Evolutionary conservation across 2,888 invertebrate species (phyloP), one percentile per base, ranked within the genome.

Genomic region (Apomyelois bistriatella): DNA sequence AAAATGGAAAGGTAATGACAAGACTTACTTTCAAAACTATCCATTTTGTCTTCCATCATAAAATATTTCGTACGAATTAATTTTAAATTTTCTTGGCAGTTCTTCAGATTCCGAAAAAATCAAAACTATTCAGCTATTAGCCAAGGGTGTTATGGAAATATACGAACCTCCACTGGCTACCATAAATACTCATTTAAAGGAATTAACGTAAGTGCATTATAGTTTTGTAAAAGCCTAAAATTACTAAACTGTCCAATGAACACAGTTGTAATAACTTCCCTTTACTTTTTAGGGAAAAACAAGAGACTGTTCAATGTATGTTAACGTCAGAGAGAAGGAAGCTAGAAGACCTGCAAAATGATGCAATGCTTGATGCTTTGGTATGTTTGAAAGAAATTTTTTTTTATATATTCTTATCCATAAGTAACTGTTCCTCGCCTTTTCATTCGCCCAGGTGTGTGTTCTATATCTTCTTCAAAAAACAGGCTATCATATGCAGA

Each of bases 81-180:
- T 22, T 3, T 3, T 22, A 22, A 22, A 22, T 5, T 22, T 22
- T 22, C 22, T 22, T 22, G 22, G 22, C 42, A 77, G 72, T 56
- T 58, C 70, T 32, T 22, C 62, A 1, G 63, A 53, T 46, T 52
- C 72, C 53, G 81, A 85, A 12, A 82, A 86, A 37, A 64, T 72
- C 1, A 82, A 82, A 60, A 79, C 81, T 37, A 75, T 87, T 13
- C 74, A 82, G 56, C 63, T 80, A 7, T 61, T 90, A 43, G 79
- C 88, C 0, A 85, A 87, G 63, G 91, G 91, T 13, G 60, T 91
- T 8, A 62, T 90, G 63, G 87, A 88, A 56, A 58, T 86, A 37
- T 91, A 90, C 56, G 87, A 90, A 64, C 87, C 90, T 7, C 90
- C 90, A 1, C 62, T 91, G 36, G 77, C 80, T 0, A 87, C 88